Base-by-base conservation (phyloP, 2,888 invertebrate species). In the Steromphala cineraria region DNA sequence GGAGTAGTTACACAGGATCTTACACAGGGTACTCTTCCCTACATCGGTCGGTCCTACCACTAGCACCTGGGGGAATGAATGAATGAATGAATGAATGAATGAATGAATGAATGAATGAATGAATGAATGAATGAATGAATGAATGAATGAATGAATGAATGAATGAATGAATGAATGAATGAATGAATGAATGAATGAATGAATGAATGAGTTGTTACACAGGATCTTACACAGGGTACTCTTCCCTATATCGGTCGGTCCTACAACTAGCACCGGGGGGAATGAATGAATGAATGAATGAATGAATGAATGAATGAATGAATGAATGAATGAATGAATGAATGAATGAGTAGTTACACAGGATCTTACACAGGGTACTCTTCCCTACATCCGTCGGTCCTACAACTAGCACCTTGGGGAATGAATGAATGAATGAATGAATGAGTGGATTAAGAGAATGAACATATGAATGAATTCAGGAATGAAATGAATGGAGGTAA, bases 381-480 rank as follows among this genome's bases (percentile, higher is more conserved):
- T 99, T 99, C 21, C 99, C 99, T 0, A 99, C 99, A 93, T 99
- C 99, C 55, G 95, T 96, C 0, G 99, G 99, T 0, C 99, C 99
- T 0, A 97, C 98, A 0, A 99, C 94, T 96, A 99, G 96, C 0
- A 96, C 89, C 93, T 93, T 85, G 5, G 83, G 36, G 36, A 36
- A 36, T 36, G 36, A 36, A 36, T 4, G 7, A 36, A 36, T 4
- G 36, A 7, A 36, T 36, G 36, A 7, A 4, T 36, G 36, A 36
- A 36, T 36, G 36, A 36, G 36, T 4, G 36, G 7, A 36, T 36
- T 2, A 36, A 36, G 7, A 36, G 36, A 15, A n/a, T 3, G 7
- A 74, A 74, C 2, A 19, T 52, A 15, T 7, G 52, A 21, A 17
- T 36, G 36, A 4, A 36, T 36, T 36, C 36, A 0, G n/a, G n/a